Base-by-base conservation (phyloP, 2,113 vertebrate species). In the Tenebrosternarchus preto region DNA sequence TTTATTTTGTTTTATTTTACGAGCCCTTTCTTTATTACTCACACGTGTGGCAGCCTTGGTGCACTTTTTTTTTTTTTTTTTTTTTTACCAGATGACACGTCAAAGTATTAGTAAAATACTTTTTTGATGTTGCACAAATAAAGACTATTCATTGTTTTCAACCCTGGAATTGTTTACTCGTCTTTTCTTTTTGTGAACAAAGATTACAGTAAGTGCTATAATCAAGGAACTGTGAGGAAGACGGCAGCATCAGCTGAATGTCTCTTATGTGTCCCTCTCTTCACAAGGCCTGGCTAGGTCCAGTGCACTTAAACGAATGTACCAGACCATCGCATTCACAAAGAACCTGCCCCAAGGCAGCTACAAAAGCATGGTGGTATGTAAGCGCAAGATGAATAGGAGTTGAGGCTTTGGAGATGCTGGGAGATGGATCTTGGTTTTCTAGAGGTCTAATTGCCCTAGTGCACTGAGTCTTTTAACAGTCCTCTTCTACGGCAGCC, bases 401-500 rank as follows among this genome's bases (percentile, higher is more conserved):
- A 80, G 57, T 53, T 33, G 73, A 71, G 56, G 78, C 64, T 78
- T 84, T 69, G 74, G 71, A 82, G 59, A 75, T 73, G 61, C 63
- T 33, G 16, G 74, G 77, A 74, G 73, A 67, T 60, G 74, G 77
- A 80, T 73, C 46, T 77, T 69, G 73, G 76, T 31, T 67, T 66
- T 73, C 57, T 77, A 50, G 63, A 77, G 61, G 63, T 55, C 63
- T 86, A 76, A 86, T 83, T 84, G 74, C 80, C 53, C 69, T 69
- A 31, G 43, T 72, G 43, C 82, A 80, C 73, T 9, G 70, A 82
- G 73, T 74, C 80, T 57, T 75, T 84, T 81, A 80, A 84, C 17
- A 69, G 27, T 33, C 25, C 29, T 67, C 67, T 79, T 78, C 56
- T 69, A 71, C 25, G n/a, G 68, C 53, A 61, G 29, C 61, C 73